Percentiles rank a stretch among this genome's conserved stretches.
These are phyloP conservation scores for Nipponacmea schrenckii DNA, from an alignment of 2,888 invertebrate genomes.

Conservation along the genomic window DNA sequence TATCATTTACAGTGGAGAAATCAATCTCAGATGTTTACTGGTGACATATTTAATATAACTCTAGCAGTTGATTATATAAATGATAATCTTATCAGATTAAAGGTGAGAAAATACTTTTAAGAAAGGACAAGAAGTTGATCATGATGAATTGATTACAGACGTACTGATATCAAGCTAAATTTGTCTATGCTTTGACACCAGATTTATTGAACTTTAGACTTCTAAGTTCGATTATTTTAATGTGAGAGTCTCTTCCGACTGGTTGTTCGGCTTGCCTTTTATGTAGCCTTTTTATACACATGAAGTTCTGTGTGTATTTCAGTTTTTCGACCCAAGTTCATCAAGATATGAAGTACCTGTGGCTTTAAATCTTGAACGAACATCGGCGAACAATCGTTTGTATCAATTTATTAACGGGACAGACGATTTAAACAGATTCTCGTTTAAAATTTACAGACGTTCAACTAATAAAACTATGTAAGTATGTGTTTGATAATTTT, in stretches of 20 bases:
- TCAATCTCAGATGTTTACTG: slow-evolving; percentile 29
- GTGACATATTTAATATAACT: slow-evolving; percentile 24
- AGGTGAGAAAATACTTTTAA: slow-evolving; percentile 10
- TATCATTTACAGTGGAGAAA: slow-evolving; percentile 20
- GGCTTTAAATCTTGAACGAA: slow-evolving; percentile 14
- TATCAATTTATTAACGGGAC: slow-evolving; percentile 9
- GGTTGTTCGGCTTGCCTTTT: too few relatives aligned
- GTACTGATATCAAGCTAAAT: too few relatives aligned
- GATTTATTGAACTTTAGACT: too few relatives aligned
- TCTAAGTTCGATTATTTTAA: too few relatives aligned
- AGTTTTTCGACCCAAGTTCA: slow-evolving; percentile 29
- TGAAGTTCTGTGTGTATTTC: neutral
- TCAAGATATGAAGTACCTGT: slow-evolving; percentile 42
- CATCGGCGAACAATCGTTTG: neutral
- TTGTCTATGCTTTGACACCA: too few relatives aligned
- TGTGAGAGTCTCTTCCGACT: too few relatives aligned
- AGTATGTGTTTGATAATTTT: neutral
- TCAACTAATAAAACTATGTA: slow-evolving; percentile 12
- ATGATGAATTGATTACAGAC: too few relatives aligned
- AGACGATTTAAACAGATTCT: neutral
- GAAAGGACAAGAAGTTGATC: too few relatives aligned
- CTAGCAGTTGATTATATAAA: slow-evolving; percentile 10
- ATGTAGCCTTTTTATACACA: too few relatives aligned
- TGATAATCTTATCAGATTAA: slow-evolving; percentile 17
- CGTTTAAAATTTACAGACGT: slow-evolving; percentile 4